Conservation (phyloP, 2,888 invertebrate genomes). For the Stenichneumon culpator region DNA sequence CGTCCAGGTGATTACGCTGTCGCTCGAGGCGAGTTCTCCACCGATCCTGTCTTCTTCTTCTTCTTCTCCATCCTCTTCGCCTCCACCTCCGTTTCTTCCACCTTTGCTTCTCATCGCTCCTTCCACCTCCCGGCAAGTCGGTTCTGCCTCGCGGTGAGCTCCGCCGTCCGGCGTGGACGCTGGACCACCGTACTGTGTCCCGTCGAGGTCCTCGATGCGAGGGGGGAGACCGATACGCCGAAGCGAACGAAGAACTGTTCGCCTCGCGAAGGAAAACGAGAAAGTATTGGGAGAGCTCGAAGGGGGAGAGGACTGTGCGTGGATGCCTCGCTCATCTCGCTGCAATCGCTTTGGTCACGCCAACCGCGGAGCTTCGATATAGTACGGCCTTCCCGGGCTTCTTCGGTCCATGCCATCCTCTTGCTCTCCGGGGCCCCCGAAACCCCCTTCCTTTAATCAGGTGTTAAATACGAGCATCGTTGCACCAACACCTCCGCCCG, state of each 20-base stretch:
- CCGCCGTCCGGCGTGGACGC: constrained; percentile 60
- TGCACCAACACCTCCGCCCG: constrained; percentile 56
- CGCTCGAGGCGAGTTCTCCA: constrained; percentile 80
- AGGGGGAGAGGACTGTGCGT: constrained; percentile 45
- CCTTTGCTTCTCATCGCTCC: constrained; percentile 47
- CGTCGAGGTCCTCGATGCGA: constrained; percentile 73
- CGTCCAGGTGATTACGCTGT: constrained; percentile 84
- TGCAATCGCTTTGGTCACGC: constrained; percentile 83
- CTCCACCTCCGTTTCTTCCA: constrained; percentile 46
- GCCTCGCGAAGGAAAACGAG: constrained; percentile 65
- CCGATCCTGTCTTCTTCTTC: constrained; percentile 58
- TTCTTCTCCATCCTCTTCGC: constrained; percentile 44
- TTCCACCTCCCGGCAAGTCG: constrained; percentile 44
- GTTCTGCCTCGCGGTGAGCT: constrained; percentile 36
- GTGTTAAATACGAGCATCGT: constrained; percentile 84
- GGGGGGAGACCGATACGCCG: constrained; percentile 54
- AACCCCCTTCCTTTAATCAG: constrained; percentile 81
- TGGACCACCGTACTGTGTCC: constrained; percentile 74
- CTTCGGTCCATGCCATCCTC: constrained; percentile 64
- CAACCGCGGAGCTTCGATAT: constrained; percentile 71
- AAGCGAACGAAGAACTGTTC: constrained; percentile 42
- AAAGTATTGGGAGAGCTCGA: constrained; percentile 48
- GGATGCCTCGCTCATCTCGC: constrained; percentile 75
- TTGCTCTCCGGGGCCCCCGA: constrained; percentile 42
- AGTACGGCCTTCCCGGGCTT: constrained; percentile 34